Percentiles rank a stretch among this genome's conserved stretches.
Conservation (phyloP, 2,113 vertebrate species). For the Malurus alboscapulatus region DNA sequence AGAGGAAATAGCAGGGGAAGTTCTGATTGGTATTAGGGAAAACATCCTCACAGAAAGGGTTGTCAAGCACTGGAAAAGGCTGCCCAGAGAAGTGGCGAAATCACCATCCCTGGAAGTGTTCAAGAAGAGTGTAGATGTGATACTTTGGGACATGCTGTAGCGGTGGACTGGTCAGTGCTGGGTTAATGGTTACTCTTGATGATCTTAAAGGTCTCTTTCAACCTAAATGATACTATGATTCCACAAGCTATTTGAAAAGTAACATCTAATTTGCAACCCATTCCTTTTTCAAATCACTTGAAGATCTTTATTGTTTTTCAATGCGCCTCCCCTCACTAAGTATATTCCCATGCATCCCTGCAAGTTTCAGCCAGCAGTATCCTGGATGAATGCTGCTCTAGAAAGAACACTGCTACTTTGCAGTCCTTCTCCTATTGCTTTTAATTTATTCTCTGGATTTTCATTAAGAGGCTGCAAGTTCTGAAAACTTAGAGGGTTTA, state of each 20-base stretch:
- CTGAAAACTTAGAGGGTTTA: constrained; percentile 3
- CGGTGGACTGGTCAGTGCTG: neutral
- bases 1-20: neutral
- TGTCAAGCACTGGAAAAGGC: neutral
- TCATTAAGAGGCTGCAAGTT: constrained; percentile 27
- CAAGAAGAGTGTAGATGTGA: neutral
- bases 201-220: neutral
- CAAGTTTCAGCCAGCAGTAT: neutral
- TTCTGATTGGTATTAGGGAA: neutral
- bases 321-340: neutral
- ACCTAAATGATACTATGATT: neutral
- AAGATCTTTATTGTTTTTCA: neutral
- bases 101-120: neutral
- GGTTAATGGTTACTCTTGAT: neutral
- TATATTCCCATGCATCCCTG: neutral
- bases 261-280: neutral
- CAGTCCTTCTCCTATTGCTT: neutral
- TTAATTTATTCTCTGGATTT: constrained; percentile 49
- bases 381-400: neutral
- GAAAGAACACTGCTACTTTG: neutral
- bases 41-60: neutral
- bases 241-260: neutral
- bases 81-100: neutral
- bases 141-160: neutral
- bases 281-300: neutral